phyloP scores from a whole-genome alignment of 1,140 invertebrate genomes.

The Lepidurus packardi region DNA sequence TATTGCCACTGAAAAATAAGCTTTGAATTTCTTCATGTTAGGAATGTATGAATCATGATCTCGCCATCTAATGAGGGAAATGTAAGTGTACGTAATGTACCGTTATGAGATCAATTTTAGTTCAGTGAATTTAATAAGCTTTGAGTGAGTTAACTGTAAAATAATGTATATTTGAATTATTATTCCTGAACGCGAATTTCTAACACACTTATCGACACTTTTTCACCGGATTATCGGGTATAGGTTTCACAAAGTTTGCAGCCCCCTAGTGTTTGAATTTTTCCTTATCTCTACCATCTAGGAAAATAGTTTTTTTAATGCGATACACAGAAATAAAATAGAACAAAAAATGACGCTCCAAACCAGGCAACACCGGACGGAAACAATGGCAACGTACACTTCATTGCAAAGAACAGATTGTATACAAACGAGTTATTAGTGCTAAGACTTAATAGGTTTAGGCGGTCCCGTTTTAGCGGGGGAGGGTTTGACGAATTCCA shows the following conservation, averaged over 20 bases:
- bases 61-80: too few relatives aligned
- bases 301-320: not conserved
- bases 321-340: not conserved
- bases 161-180: conserved; percentile 13
- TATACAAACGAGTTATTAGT: not conserved
- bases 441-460: conserved; percentile 1
- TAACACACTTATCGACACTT: not conserved
- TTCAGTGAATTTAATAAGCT: not conserved
- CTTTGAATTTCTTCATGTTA: too few relatives aligned
- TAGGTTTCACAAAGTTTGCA: not conserved
- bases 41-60: too few relatives aligned
- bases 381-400: not conserved
- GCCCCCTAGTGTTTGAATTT: not conserved
- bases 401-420: not conserved
- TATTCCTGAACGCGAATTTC: conserved; percentile 3
- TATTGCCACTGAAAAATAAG: too few relatives aligned
- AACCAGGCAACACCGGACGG: conserved; percentile 7
- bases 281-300: not conserved
- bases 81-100: too few relatives aligned
- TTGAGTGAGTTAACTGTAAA: not conserved
- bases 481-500: not conserved
- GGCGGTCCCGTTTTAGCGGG: not conserved
- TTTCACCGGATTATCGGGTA: not conserved
- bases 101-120: not conserved
- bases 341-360: not conserved